Evolutionary conservation across 2,797 vertebrate genomes (phyloP).

Genomic region (Lithobates sylvaticus): DNA sequence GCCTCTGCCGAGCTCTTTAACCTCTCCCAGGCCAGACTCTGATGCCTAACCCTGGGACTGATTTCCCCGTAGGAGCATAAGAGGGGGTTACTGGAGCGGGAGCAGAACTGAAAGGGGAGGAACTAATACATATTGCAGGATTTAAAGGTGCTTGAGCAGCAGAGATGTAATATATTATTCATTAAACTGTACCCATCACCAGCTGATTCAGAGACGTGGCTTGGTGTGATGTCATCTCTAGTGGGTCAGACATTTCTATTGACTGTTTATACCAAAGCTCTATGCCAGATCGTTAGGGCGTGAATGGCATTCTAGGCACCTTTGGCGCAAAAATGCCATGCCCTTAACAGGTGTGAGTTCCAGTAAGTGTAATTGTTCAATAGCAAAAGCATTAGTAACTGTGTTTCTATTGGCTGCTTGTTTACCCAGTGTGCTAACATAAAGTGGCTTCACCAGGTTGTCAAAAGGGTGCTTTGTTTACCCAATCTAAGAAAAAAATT

Average conservation of each 20-base stretch:
- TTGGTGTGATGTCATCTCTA: conserved; percentile 1
- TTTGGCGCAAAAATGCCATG: conserved; percentile 9
- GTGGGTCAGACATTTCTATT: conserved; percentile 11
- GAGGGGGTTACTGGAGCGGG: not conserved
- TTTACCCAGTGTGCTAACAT: not conserved
- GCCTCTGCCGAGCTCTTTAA: conserved; percentile 21
- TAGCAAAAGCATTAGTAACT: conserved; percentile 18
- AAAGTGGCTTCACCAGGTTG: not conserved
- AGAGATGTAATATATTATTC: not conserved
- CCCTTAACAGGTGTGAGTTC: conserved; percentile 18
- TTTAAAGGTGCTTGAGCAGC: not conserved
- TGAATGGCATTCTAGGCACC: conserved; percentile 33
- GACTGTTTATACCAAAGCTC: conserved; percentile 17
- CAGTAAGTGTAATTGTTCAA: conserved; percentile 24
- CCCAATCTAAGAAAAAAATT: not conserved
- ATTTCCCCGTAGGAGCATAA: not conserved
- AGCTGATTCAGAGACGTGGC: not conserved
- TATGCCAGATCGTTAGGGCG: conserved; percentile 32
- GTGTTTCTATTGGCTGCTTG: not conserved
- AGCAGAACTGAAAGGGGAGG: not conserved
- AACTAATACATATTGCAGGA: not conserved
- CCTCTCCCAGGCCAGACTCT: conserved; percentile 12
- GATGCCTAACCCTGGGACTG: not conserved
- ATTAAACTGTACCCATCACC: not conserved
- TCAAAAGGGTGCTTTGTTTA: not conserved